Percentiles rank a stretch among this genome's conserved stretches.
Conservation (phyloP, 2,888 invertebrate genomes). For the Apotomis capreana region DNA sequence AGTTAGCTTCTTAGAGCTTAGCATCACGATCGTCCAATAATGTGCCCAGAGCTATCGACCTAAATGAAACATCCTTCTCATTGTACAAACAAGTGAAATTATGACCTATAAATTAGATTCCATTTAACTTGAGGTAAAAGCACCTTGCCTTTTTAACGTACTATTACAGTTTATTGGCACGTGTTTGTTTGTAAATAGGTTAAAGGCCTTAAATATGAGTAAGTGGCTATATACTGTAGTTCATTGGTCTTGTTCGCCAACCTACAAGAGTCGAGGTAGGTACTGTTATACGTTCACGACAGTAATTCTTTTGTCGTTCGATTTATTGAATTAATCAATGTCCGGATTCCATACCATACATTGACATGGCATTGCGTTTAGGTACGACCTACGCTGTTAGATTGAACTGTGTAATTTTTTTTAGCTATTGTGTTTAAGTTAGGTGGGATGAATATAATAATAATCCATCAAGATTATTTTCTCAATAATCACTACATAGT, state of each 20-base stretch:
- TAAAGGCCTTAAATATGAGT: not conserved
- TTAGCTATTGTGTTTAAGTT: not conserved
- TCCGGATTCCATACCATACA: constrained; percentile 31
- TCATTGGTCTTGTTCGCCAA: not conserved
- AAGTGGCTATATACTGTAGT: not conserved
- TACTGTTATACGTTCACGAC: constrained; percentile 23
- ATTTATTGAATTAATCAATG: constrained; percentile 36
- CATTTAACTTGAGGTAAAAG: too few species aligned
- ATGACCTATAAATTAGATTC: too few species aligned
- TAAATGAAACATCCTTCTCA: too few species aligned
- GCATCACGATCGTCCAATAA: too few species aligned
- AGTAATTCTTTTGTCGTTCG: constrained; percentile 18
- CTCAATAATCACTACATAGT: too few species aligned
- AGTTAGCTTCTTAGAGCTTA: too few species aligned
- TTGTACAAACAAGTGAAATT: too few species aligned
- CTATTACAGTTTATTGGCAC: not conserved
- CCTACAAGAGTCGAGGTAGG: not conserved
- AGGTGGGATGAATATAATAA: not conserved
- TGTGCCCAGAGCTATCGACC: too few species aligned
- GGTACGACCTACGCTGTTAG: constrained; percentile 12
- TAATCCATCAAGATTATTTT: too few species aligned
- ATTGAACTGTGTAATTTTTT: not conserved
- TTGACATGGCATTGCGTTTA: constrained; percentile 12
- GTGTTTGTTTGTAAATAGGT: not conserved
- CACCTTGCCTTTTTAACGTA: too few species aligned